Percentiles rank a stretch among this genome's conserved stretches.
These are phyloP conservation scores for Pseudococcus jackbeardsleyi DNA, from an alignment of 2,888 invertebrate genomes.

Conservation along the genomic window DNA sequence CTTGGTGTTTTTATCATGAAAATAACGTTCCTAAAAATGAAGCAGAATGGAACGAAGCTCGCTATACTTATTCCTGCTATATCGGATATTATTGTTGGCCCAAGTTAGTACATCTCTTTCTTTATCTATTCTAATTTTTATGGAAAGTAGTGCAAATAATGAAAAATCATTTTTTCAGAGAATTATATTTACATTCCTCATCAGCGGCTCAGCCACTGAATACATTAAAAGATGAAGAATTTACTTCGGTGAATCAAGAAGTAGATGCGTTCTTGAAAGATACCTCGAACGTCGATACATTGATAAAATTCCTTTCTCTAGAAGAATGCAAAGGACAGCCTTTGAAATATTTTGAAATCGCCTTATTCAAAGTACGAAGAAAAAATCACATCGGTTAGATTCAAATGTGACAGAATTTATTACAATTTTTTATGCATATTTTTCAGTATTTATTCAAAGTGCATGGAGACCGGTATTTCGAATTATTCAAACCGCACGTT, in stretches of 20 bases:
- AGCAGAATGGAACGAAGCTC: slow-evolving; percentile 81
- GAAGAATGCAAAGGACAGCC: slow-evolving; percentile 92
- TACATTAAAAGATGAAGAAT: slow-evolving; percentile 73
- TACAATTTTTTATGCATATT: not conserved
- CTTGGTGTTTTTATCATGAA: slow-evolving; percentile 73
- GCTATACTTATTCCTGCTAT: slow-evolving; percentile 79
- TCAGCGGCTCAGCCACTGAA: slow-evolving; percentile 76
- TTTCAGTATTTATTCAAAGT: slow-evolving; percentile 80
- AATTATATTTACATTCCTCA: slow-evolving; percentile 78
- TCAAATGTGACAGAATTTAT: not conserved
- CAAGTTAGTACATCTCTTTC: slow-evolving; percentile 68
- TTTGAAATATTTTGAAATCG: slow-evolving; percentile 79
- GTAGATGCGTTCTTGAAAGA: slow-evolving; percentile 79
- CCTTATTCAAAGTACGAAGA: slow-evolving; percentile 79
- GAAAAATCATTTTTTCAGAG: slow-evolving; percentile 69
- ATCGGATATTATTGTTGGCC: slow-evolving; percentile 75
- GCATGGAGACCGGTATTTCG: slow-evolving; percentile 78
- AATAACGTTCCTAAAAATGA: slow-evolving; percentile 75
- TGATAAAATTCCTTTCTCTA: slow-evolving; percentile 81
- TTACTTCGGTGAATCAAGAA: slow-evolving; percentile 77
- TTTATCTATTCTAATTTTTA: not conserved
- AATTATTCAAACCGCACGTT: slow-evolving; percentile 77
- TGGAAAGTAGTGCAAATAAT: not conserved
- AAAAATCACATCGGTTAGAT: not conserved
- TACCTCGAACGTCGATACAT: slow-evolving; percentile 77